These are phyloP conservation scores for Chromoteleia sp. DNA, from an alignment of 2,888 invertebrate genomes.

Conservation along the genomic window DNA sequence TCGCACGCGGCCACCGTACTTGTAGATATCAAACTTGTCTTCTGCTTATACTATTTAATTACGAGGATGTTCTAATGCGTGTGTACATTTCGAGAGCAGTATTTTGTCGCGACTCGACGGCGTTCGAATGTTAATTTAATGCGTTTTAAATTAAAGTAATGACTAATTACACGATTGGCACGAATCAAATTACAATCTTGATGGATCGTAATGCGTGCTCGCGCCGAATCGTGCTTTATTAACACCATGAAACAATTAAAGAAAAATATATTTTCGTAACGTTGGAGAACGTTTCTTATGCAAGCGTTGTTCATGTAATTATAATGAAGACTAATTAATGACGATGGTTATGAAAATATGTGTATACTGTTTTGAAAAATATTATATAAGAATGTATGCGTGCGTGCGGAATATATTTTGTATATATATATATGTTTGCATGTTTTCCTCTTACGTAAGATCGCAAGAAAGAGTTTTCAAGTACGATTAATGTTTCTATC, in stretches of 20 bases:
- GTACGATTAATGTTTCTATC: conserved; percentile 16
- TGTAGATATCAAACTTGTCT: conserved; percentile 57
- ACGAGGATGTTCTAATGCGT: conserved; percentile 39
- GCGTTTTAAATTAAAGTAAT: conserved; percentile 21
- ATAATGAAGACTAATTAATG: conserved; percentile 33
- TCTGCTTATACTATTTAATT: conserved; percentile 55
- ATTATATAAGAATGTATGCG: conserved; percentile 31
- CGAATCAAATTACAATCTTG: not conserved
- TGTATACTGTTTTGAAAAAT: conserved; percentile 17
- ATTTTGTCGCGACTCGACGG: conserved; percentile 23
- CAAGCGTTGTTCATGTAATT: conserved; percentile 46
- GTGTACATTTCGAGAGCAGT: conserved; percentile 37
- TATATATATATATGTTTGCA: conserved; percentile 49
- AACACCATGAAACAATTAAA: conserved; percentile 5
- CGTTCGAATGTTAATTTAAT: conserved; percentile 38
- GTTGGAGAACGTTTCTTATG: not conserved
- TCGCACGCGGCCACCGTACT: conserved; percentile 49
- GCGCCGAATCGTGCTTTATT: conserved; percentile 12
- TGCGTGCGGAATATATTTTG: not conserved
- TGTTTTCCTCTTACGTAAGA: conserved; percentile 42
- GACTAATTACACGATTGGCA: not conserved
- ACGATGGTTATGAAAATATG: conserved; percentile 25
- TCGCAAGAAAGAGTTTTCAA: conserved; percentile 13
- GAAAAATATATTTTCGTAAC: conserved; percentile 13
- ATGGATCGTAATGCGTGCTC: not conserved